These are phyloP conservation scores for Drosophila pseudoobscura DNA, from an alignment of 1,140 invertebrate species.

Conservation along the genomic window DNA sequence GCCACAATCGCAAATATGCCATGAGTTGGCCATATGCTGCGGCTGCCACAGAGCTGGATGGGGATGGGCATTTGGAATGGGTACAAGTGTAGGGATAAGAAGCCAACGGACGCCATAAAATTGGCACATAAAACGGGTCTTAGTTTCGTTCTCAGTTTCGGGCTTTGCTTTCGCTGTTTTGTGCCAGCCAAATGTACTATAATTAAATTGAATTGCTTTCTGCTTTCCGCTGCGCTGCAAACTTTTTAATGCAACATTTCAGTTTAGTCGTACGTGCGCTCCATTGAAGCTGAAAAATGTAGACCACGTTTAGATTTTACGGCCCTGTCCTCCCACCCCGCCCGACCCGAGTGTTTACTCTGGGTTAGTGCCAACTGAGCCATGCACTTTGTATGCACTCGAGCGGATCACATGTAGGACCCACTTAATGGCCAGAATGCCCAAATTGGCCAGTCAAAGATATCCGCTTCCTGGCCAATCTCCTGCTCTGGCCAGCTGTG, in stretches of 20 bases:
- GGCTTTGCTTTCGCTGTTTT: constrained; percentile 22
- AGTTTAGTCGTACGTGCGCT: constrained; percentile 71
- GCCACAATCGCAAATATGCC: constrained; percentile 39
- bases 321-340: background rate
- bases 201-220: constrained; percentile 75
- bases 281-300: constrained; percentile 66
- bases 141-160: constrained; percentile 20
- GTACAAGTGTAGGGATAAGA: constrained; percentile 22
- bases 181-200: constrained; percentile 62
- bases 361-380: constrained; percentile 7
- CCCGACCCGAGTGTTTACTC: constrained; percentile 23
- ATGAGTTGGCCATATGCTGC: constrained; percentile 38
- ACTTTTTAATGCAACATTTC: constrained; percentile 77
- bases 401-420: constrained; percentile 57
- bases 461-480: no score
- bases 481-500: background rate
- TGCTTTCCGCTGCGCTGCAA: constrained; percentile 44
- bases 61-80: constrained; percentile 1
- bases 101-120: constrained; percentile 61
- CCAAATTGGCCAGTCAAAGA: constrained; percentile 45
- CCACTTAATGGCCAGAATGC: constrained; percentile 49
- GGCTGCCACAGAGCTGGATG: constrained; percentile 3
- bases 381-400: constrained; percentile 53
- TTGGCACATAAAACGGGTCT: constrained; percentile 61
- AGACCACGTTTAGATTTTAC: constrained; percentile 71